Conservation (phyloP, 92 coral and sea anemone species). For the Paramuricea clavata region DNA sequence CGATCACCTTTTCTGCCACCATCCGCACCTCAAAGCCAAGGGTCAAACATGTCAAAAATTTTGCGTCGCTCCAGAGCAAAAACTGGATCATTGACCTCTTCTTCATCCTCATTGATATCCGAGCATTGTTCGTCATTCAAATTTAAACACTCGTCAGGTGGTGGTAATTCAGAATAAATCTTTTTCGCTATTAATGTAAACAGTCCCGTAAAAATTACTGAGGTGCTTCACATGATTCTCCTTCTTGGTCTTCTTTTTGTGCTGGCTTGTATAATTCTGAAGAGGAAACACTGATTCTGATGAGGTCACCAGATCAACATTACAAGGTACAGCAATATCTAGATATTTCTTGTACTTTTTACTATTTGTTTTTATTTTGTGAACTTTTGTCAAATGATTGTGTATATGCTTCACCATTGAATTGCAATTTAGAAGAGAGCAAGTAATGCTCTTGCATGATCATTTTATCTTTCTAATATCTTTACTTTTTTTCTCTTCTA, state of each 20-base stretch:
- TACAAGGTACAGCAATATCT: neutral
- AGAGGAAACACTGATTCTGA: conserved; percentile 7
- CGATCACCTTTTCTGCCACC: conserved; percentile 56
- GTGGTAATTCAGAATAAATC: neutral
- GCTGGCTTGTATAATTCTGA: neutral
- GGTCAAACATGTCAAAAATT: neutral
- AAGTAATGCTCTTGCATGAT: neutral
- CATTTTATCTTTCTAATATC: neutral
- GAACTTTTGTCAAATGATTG: neutral
- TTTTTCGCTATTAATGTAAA: neutral
- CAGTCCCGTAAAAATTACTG: neutral
- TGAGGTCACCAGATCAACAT: neutral
- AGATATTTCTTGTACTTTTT: neutral
- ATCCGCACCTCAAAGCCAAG: conserved; percentile 37
- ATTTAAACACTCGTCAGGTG: neutral
- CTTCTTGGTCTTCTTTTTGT: neutral
- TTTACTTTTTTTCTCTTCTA: neutral
- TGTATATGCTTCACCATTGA: neutral
- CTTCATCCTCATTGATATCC: neutral
- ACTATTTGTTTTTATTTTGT: neutral
- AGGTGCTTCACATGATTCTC: neutral
- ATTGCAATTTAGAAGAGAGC: neutral
- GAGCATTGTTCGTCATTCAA: neutral
- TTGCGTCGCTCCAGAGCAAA: neutral
- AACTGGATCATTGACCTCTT: neutral